These are phyloP conservation scores for Clistopyga incitator DNA, from an alignment of 2,888 invertebrate genomes.

Conservation along the genomic window DNA sequence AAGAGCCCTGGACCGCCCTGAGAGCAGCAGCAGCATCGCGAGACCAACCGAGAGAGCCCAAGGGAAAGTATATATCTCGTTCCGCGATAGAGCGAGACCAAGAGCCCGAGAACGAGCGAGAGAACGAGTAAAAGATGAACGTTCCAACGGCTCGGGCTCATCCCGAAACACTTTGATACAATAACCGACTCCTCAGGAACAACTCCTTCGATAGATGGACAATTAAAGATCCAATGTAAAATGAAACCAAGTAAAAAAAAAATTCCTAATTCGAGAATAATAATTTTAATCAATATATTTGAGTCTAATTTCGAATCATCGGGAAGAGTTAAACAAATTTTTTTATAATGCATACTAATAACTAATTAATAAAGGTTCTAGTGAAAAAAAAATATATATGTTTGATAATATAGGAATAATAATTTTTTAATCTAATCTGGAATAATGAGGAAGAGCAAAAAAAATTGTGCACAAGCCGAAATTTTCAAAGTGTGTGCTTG, in stretches of 20 bases:
- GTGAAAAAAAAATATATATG: too few relatives aligned
- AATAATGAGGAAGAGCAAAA: too few relatives aligned
- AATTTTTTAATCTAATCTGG: too few relatives aligned
- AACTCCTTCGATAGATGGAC: not conserved
- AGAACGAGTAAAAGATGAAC: slow-evolving; percentile 60
- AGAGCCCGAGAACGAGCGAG: slow-evolving; percentile 50
- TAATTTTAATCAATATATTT: too few relatives aligned
- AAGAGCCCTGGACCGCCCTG: slow-evolving; percentile 75
- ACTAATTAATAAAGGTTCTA: slow-evolving; percentile 5
- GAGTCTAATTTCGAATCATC: too few relatives aligned
- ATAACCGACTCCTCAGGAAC: not conserved
- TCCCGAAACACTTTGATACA: slow-evolving; percentile 14
- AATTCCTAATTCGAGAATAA: too few relatives aligned
- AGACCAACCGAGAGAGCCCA: slow-evolving; percentile 60
- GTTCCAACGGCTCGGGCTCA: slow-evolving; percentile 41
- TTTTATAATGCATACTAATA: too few relatives aligned
- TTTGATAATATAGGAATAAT: too few relatives aligned
- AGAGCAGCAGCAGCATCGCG: slow-evolving; percentile 60
- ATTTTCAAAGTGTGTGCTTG: not conserved
- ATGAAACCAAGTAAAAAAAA: too few relatives aligned
- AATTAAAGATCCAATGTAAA: not conserved
- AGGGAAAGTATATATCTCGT: slow-evolving; percentile 64
- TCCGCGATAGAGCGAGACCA: slow-evolving; percentile 46
- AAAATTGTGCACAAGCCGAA: too few relatives aligned
- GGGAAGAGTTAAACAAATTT: too few relatives aligned